A percentile compares a stretch with the other conserved stretches of the same genome.
Conservation (phyloP, 2,797 vertebrate genomes). For the Orestias chungarensis region DNA sequence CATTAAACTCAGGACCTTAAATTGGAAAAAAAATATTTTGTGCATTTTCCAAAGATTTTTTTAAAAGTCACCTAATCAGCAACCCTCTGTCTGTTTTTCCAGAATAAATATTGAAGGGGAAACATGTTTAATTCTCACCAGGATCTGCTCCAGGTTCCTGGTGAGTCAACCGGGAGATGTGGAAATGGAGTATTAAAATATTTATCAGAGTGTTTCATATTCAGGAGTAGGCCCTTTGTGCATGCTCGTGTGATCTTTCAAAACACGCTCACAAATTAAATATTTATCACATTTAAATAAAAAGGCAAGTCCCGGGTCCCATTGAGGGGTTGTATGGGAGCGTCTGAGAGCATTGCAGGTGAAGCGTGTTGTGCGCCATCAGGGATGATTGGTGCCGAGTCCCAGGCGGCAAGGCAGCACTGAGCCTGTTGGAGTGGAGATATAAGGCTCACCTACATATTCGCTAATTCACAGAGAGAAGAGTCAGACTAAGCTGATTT, state of each 20-base stretch:
- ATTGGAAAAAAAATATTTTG: slow-evolving; percentile 34
- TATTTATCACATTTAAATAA: slow-evolving; percentile 86
- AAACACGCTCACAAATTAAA: slow-evolving; percentile 84
- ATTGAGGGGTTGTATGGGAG: slow-evolving; percentile 26
- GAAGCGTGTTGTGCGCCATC: slow-evolving; percentile 53
- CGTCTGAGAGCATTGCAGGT: slow-evolving; percentile 26
- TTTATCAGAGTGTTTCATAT: slow-evolving; percentile 84
- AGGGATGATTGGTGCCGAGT: slow-evolving; percentile 68
- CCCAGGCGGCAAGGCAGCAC: slow-evolving; percentile 56
- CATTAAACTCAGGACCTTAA: slow-evolving; percentile 39
- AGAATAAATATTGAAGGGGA: slow-evolving; percentile 79
- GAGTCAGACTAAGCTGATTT: slow-evolving; percentile 59
- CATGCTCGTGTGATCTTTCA: slow-evolving; percentile 82
- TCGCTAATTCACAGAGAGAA: slow-evolving; percentile 64
- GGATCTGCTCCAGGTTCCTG: slow-evolving; percentile 77
- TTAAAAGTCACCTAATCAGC: slow-evolving; percentile 42
- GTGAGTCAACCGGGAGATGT: slow-evolving; percentile 75
- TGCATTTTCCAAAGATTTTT: slow-evolving; percentile 34
- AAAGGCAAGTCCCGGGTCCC: slow-evolving; percentile 68
- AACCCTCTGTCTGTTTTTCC: slow-evolving; percentile 56
- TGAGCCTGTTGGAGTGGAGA: slow-evolving; percentile 72
- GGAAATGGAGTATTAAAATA: slow-evolving; percentile 83
- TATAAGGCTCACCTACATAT: slow-evolving; percentile 69
- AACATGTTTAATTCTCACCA: slow-evolving; percentile 81
- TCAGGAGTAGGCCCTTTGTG: slow-evolving; percentile 82